phyloP scores from a whole-genome alignment of 2,888 invertebrate species.

The Perdita meconis region DNA sequence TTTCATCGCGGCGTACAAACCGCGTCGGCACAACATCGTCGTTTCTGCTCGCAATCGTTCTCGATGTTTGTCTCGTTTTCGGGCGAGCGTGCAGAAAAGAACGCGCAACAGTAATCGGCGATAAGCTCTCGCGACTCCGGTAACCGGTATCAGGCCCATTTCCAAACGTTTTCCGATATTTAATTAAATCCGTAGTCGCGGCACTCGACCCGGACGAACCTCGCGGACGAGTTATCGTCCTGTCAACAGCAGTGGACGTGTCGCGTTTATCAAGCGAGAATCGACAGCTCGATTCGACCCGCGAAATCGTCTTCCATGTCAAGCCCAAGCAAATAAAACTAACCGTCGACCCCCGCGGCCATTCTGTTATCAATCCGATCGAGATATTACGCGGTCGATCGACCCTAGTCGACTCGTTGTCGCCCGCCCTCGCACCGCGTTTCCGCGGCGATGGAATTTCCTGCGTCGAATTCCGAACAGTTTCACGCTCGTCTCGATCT shows the following conservation, averaged over 20 bases:
- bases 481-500: too few relatives aligned
- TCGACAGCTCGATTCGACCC: constrained; percentile 9
- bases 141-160: neutral
- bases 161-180: neutral
- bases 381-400: neutral
- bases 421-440: too few relatives aligned
- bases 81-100: neutral
- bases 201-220: neutral
- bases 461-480: too few relatives aligned
- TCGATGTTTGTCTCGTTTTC: neutral
- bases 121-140: neutral
- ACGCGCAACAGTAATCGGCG: neutral
- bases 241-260: constrained; percentile 36
- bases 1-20: too few relatives aligned
- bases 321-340: constrained; percentile 15
- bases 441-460: too few relatives aligned
- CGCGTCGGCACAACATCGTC: neutral
- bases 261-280: constrained; percentile 8
- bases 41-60: neutral
- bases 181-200: neutral
- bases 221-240: constrained; percentile 18
- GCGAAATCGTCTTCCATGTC: neutral
- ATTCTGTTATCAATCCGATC: neutral
- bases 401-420: neutral
- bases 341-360: neutral